Base-by-base conservation (phyloP, 2,797 vertebrate species). In the Eupleurogrammus muticus region DNA sequence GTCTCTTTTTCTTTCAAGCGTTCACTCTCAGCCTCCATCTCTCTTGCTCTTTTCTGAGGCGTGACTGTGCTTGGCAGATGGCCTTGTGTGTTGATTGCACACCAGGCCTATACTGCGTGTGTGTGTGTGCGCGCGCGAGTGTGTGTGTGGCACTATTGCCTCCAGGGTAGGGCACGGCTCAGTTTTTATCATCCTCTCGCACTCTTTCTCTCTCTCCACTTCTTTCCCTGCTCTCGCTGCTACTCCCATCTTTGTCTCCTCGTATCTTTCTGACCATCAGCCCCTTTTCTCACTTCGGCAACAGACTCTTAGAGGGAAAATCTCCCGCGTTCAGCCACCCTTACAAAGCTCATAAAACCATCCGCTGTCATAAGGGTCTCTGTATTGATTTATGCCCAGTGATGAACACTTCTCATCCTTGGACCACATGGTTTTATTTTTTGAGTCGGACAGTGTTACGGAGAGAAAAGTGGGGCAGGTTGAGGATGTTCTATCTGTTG, bases 1-100 rank as follows among this genome's bases (percentile, higher is more conserved):
- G 50, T 16, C 12, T 16, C 12, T 57, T 48, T 28, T 42, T 24
- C 48, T 70, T 36, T 61, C 20, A 13, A 17, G 20, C 49, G 5
- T 38, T 21, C 28, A 21, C 24, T 44, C 14, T 63, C 55, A n/a
- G 32, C 23, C 10, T 52, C 28, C 58, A 24, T n/a, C 8, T 61
- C 9, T 1, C 40, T 60, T 16, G 4, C 28, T 12, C 12, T 48
- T 17, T 60, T 46, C 3, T 4, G 50, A 53, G 23, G 23, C 52
- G 2, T 61, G 38, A 47, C 48, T 5, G 34, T 40, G 47, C 60
- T 59, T 66, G 52, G 63, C 70, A 75, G 64, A 79, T 63, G 56
- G 61, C 56, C 50, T 68, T 69, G 51, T 63, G 46, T 67, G 80
- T 66, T 72, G 24, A 61, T 55, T 54, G n/a, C 48, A 38, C 47